Conservation (phyloP, 2,113 vertebrate genomes). For the Tragelaphus scriptus region DNA sequence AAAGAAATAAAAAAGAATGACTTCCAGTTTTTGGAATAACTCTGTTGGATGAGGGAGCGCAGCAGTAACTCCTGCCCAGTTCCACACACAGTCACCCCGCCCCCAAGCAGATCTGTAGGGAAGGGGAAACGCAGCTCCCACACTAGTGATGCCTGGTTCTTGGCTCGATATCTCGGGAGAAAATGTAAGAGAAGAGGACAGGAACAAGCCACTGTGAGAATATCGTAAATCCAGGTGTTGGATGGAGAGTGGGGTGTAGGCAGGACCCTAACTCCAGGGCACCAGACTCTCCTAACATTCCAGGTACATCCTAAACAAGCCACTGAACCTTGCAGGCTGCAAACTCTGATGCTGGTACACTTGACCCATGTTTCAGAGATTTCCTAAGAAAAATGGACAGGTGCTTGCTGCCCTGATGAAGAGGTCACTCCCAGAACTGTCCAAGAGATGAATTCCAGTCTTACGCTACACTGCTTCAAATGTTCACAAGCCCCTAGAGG, state of each 20-base stretch:
- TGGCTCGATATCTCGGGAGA: neutral
- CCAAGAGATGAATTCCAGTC: neutral
- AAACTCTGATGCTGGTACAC: neutral
- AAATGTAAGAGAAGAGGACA: neutral
- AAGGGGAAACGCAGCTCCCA: rapidly evolving
- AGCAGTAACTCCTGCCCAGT: rapidly evolving
- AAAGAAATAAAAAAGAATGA: neutral
- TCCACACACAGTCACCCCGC: rapidly evolving
- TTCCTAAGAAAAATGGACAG: neutral
- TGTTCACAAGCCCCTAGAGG: neutral
- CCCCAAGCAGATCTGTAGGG: neutral
- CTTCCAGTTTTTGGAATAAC: rapidly evolving
- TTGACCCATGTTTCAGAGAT: neutral
- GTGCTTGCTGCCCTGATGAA: neutral
- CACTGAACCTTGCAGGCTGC: rapidly evolving
- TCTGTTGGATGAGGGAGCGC: neutral
- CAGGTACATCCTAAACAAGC: neutral
- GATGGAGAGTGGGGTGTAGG: neutral
- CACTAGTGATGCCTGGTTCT: neutral
- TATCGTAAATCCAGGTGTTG: neutral
- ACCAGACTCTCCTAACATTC: neutral
- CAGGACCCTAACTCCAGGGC: rapidly evolving
- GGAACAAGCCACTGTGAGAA: neutral
- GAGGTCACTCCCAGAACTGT: neutral
- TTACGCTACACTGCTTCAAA: neutral